These are phyloP conservation scores for Caenorhabditis brenneri DNA, from an alignment of 1,140 invertebrate species.

Conservation along the genomic window DNA sequence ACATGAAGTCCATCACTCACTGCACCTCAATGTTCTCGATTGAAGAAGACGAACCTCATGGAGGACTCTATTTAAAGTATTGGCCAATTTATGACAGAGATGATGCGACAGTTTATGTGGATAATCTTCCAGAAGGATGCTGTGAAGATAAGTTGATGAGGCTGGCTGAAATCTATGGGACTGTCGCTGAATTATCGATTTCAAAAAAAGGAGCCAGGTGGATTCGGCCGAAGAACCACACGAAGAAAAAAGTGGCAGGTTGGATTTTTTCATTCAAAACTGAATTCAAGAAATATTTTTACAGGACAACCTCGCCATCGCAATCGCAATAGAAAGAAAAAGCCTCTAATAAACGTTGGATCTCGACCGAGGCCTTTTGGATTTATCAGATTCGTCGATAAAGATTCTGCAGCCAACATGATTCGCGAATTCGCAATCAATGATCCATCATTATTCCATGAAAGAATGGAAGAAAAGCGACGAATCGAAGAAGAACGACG, in stretches of 20 bases:
- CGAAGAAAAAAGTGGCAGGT: not conserved
- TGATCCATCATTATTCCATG: not conserved
- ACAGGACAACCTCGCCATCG: not conserved
- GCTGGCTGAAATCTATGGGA: not conserved
- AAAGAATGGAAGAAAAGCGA: not conserved
- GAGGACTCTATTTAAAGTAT: not conserved
- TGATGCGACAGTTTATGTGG: not conserved
- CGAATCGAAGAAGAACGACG: not conserved
- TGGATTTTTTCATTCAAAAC: not conserved
- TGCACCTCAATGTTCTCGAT: not conserved
- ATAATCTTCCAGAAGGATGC: not conserved
- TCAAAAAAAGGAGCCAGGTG: not conserved
- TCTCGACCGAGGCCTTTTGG: not conserved
- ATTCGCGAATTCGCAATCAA: not conserved
- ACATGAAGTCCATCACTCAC: not conserved
- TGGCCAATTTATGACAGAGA: not conserved
- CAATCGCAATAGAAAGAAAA: not conserved
- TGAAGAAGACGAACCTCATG: slow-evolving; percentile 7
- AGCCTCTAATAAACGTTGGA: not conserved
- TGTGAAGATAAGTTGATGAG: not conserved
- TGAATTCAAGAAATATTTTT: no score
- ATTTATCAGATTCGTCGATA: slow-evolving; percentile 2
- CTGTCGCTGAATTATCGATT: not conserved
- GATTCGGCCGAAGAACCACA: not conserved
- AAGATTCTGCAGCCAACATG: not conserved